Evolutionary conservation across 2,113 vertebrate genomes (phyloP).

Genomic region (Microtus montanus): DNA sequence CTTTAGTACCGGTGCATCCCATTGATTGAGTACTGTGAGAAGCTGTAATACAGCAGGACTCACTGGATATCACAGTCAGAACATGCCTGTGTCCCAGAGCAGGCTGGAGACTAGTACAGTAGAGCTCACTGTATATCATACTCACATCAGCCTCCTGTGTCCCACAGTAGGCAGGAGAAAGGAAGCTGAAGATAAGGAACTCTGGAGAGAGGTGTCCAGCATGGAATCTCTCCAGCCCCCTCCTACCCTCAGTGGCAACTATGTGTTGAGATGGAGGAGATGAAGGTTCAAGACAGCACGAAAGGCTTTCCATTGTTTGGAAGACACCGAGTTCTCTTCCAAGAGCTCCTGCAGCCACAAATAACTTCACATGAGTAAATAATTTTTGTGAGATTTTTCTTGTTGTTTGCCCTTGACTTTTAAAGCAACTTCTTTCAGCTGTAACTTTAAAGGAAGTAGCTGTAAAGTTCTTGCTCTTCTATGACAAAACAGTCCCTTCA

Average conservation of each 20-base stretch:
- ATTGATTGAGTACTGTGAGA: not conserved
- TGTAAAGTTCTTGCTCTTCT: not conserved
- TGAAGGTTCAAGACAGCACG: not conserved
- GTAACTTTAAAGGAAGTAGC: not conserved
- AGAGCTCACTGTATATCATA: no score
- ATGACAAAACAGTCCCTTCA: not conserved
- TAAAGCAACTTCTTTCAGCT: not conserved
- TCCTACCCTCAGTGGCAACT: not conserved
- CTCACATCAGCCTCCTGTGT: not conserved
- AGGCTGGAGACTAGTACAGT: not conserved
- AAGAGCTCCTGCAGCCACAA: not conserved
- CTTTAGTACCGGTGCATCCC: not conserved
- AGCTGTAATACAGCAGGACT: not conserved
- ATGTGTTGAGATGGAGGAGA: not conserved
- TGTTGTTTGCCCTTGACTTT: not conserved
- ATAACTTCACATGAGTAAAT: not conserved
- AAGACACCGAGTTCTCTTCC: not conserved
- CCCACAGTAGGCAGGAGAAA: not conserved
- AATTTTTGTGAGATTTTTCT: not conserved
- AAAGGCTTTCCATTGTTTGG: not conserved
- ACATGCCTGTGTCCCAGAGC: not conserved
- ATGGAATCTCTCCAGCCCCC: rapidly evolving
- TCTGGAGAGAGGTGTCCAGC: not conserved
- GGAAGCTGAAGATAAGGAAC: rapidly evolving
- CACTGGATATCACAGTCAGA: no score